Conservation (phyloP, 2,888 invertebrate species). For the Apamea monoglypha region DNA sequence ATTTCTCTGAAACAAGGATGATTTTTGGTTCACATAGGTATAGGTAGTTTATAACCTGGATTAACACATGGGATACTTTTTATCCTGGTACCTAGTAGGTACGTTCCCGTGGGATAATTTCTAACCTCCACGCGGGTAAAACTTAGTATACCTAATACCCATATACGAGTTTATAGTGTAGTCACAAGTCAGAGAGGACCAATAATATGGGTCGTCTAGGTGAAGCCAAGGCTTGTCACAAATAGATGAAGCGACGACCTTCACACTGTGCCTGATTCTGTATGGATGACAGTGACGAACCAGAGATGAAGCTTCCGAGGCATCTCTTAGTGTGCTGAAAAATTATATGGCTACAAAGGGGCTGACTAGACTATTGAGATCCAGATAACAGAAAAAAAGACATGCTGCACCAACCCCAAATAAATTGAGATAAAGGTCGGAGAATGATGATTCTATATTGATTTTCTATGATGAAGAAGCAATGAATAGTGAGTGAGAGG, state of each 20-base stretch:
- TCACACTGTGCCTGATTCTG: not conserved
- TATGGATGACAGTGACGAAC: not conserved
- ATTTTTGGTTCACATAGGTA: not conserved
- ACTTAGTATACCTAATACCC: too few species aligned
- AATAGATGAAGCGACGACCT: not conserved
- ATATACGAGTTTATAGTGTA: too few species aligned
- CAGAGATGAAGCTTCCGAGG: not conserved
- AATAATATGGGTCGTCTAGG: not conserved
- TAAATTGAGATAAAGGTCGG: not conserved
- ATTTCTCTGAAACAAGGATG: conserved; percentile 48
- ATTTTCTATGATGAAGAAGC: not conserved
- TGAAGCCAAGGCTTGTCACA: not conserved
- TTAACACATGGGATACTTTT: not conserved
- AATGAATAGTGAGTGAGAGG: not conserved
- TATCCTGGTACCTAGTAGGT: not conserved
- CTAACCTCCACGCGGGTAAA: not conserved
- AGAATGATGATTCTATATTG: not conserved
- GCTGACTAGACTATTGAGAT: not conserved
- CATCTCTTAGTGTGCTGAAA: not conserved
- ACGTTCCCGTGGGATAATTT: not conserved
- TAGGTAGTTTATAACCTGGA: not conserved
- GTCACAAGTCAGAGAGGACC: too few species aligned
- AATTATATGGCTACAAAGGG: not conserved
- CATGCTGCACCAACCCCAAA: not conserved
- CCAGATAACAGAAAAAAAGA: not conserved